Evolutionary conservation across 2,888 invertebrate species (phyloP).

Genomic region (Drosophila neotestacea): DNA sequence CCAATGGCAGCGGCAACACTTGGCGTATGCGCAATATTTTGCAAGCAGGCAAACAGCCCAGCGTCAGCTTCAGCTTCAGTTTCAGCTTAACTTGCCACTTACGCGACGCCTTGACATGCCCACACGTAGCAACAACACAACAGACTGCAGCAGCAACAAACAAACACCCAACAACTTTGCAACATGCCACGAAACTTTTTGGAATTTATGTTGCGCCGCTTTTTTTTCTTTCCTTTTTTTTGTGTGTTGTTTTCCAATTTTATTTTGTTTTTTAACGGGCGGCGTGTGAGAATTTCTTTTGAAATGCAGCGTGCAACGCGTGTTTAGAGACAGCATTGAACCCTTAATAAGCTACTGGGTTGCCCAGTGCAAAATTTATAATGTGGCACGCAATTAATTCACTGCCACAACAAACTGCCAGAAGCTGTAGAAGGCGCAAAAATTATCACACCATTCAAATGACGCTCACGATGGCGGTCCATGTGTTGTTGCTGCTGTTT

Average conservation of each 20-base stretch:
- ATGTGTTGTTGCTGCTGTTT: slow-evolving; percentile 30
- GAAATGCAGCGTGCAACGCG: slow-evolving; percentile 68
- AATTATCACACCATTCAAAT: slow-evolving; percentile 84
- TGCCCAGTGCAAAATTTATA: slow-evolving; percentile 61
- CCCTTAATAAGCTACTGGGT: slow-evolving; percentile 62
- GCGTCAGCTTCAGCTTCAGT: slow-evolving; percentile 29
- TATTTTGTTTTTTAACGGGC: slow-evolving; percentile 33
- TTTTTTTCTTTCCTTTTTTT: slow-evolving; percentile 31
- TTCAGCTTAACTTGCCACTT: slow-evolving; percentile 39
- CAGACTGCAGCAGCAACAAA: slow-evolving; percentile 39
- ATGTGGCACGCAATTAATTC: slow-evolving; percentile 79
- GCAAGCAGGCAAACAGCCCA: slow-evolving; percentile 35
- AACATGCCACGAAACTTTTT: slow-evolving; percentile 75
- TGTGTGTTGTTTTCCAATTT: slow-evolving; percentile 33
- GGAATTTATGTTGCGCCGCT: slow-evolving; percentile 66
- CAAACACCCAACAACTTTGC: slow-evolving; percentile 70
- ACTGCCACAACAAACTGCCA: slow-evolving; percentile 65
- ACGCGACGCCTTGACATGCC: slow-evolving; percentile 77
- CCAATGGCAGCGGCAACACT: slow-evolving; percentile 21
- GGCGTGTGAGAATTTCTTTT: slow-evolving; percentile 82
- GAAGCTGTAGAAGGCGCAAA: slow-evolving; percentile 60
- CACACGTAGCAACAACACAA: slow-evolving; percentile 62
- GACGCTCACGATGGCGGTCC: slow-evolving; percentile 70
- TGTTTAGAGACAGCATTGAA: slow-evolving; percentile 57
- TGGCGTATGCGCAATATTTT: slow-evolving; percentile 75